Percentiles rank a stretch among this genome's conserved stretches.
These are phyloP conservation scores for Aspidiotus rigidus DNA, from an alignment of 2,888 invertebrate genomes.

Conservation along the genomic window DNA sequence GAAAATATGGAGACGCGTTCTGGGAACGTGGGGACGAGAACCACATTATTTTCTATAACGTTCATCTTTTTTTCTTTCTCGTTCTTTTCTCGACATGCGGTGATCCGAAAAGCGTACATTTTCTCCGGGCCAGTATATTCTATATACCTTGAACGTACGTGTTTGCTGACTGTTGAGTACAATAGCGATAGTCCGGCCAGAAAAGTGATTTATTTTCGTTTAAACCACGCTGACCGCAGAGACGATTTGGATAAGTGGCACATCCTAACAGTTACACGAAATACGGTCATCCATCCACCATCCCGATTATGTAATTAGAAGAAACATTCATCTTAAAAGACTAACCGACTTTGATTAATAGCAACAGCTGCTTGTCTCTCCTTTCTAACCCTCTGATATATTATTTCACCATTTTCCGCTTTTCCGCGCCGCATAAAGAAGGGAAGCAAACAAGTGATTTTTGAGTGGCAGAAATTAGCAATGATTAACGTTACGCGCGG, in stretches of 20 bases:
- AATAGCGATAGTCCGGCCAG: conserved; percentile 14
- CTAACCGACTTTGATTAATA: conserved; percentile 32
- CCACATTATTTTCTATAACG: too few relatives aligned
- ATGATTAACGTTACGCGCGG: neutral
- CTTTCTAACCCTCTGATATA: too few relatives aligned
- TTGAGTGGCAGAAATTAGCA: conserved; percentile 2
- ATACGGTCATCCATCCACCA: neutral
- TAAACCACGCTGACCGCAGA: conserved; percentile 20
- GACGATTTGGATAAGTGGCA: conserved; percentile 13
- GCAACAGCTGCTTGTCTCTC: conserved; percentile 20
- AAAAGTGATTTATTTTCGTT: conserved; percentile 29
- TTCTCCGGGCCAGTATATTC: neutral
- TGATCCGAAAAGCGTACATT: conserved; percentile 4
- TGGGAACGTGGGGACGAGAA: too few relatives aligned
- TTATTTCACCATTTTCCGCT: neutral
- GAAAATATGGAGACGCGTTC: too few relatives aligned
- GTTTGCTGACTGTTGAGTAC: conserved; percentile 12
- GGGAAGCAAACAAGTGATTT: neutral
- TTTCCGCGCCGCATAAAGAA: too few relatives aligned
- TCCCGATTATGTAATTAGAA: conserved; percentile 23
- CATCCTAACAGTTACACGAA: conserved; percentile 1
- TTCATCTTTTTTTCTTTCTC: neutral
- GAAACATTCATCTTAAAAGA: conserved; percentile 28
- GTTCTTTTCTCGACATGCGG: neutral
- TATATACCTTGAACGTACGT: neutral